Conservation (phyloP, 2,113 vertebrate genomes). For the Cynopterus brachyotis region DNA sequence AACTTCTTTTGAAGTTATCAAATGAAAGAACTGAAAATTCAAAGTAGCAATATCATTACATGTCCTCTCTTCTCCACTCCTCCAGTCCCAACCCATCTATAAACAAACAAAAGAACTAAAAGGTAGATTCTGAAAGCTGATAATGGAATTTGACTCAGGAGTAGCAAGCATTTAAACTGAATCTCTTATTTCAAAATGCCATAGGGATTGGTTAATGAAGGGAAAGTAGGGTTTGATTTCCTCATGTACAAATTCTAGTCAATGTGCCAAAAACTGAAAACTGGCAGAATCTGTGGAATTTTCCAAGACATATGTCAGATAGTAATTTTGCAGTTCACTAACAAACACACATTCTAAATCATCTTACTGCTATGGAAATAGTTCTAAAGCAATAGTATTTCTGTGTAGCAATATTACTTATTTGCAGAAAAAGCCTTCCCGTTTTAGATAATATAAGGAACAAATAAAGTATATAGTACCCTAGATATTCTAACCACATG, state of each 20-base stretch:
- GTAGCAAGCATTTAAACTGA: neutral
- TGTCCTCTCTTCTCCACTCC: neutral
- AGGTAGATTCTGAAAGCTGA: neutral
- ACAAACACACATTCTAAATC: constrained; percentile 14
- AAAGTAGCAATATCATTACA: constrained; percentile 3
- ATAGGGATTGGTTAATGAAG: neutral
- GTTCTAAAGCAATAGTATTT: neutral
- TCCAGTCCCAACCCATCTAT: neutral
- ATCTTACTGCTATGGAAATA: neutral
- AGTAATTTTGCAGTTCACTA: constrained; percentile 45
- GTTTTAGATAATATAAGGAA: neutral
- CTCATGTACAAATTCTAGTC: constrained; percentile 20
- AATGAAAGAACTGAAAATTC: neutral
- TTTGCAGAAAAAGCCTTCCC: neutral
- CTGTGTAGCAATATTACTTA: neutral
- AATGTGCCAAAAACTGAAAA: constrained; percentile 52
- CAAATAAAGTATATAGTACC: neutral
- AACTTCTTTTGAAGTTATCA: constrained; percentile 14
- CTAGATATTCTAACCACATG: neutral
- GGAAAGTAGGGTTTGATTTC: neutral
- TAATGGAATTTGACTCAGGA: neutral
- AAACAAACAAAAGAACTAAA: neutral
- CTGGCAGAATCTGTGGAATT: constrained; percentile 45
- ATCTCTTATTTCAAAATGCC: constrained; percentile 27
- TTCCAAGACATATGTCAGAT: constrained; percentile 38